Base-by-base conservation (phyloP, 2,113 vertebrate genomes). In the Ranitomeya imitator region DNA sequence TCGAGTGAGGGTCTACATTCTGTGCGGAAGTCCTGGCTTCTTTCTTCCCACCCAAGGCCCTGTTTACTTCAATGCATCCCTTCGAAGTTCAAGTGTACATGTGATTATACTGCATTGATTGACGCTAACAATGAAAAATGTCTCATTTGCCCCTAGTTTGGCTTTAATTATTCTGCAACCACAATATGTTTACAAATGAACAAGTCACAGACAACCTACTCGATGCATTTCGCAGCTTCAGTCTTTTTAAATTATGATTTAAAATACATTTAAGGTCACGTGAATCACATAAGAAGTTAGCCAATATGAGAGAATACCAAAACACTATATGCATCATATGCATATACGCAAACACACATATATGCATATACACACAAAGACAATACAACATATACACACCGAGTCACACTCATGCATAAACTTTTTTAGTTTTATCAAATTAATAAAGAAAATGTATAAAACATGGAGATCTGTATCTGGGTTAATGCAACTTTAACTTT, bases 51-150 rank as follows among this genome's bases (percentile, higher is more conserved):
- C 93, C 91, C 93, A 93, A 91, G 93, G 90, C 90, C 89, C 91
- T 92, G 89, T 92, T 94, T 93, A 92, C 91, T 92, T 86, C 89
- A 91, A 86, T 88, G 83, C 85, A 16, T 78, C 87, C 89, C 92
- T 92, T 91, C 90, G 90, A 94, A 95, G 93, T 95, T 94, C 94
- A 93, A 93, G 93, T 92, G 91, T 91, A 91, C 92, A 89, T 91
- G 91, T 90, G 92, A 89, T 91, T 86, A 89, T 85, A 84, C 67
- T 90, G 85, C 6, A 82, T 88, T 93, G 92, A 94, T 89, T 94
- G 94, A 94, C 92, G 93, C 90, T 90, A 90, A 89, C 93, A 92
- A 91, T 93, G 93, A 92, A 91, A 91, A 93, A 93, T 84, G 92
- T 91, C 93, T 92, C 91, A 80, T 92, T 93, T 90, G 88, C 82